Percentiles rank a stretch among this genome's conserved stretches.
Evolutionary conservation across 2,888 invertebrate genomes (phyloP).

Genomic region (Ditula angustiorana): DNA sequence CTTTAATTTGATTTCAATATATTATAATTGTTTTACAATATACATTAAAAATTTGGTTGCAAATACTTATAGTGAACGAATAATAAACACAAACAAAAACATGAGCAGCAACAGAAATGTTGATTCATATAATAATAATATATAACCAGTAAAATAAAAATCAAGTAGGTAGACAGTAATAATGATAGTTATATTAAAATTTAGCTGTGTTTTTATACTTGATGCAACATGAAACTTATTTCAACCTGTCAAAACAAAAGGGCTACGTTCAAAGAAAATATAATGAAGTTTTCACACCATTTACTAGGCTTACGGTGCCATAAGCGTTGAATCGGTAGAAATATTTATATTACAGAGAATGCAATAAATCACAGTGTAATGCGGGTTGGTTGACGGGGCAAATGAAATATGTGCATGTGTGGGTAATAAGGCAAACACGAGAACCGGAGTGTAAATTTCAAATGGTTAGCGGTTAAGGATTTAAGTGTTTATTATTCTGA

Average conservation of each 20-base stretch:
- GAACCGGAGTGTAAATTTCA: constrained; percentile 17
- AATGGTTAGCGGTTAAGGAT: constrained; percentile 2
- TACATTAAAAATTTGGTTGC: too few species aligned
- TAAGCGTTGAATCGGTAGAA: constrained; percentile 15
- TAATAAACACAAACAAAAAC: too few species aligned
- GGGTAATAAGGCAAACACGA: constrained; percentile 12
- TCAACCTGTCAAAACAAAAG: not conserved
- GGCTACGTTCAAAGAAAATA: not conserved
- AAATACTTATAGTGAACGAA: too few species aligned
- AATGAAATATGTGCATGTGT: constrained; percentile 36
- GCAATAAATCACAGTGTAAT: constrained; percentile 38
- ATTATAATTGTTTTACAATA: too few species aligned
- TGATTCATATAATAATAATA: too few species aligned
- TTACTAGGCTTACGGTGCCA: not conserved
- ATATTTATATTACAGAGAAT: constrained; percentile 28
- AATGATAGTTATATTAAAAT: too few species aligned
- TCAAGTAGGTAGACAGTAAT: too few species aligned
- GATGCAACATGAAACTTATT: too few species aligned
- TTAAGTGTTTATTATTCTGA: constrained; percentile 7
- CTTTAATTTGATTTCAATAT: too few species aligned
- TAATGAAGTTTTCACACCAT: constrained; percentile 14
- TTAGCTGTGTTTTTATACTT: too few species aligned
- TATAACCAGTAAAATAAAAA: too few species aligned
- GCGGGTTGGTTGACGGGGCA: constrained; percentile 32
- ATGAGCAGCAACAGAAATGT: too few species aligned